Percentiles rank a stretch among this genome's conserved stretches.
phyloP scores from a whole-genome alignment of 1,140 invertebrate genomes.

The Papilio polyxenes region DNA sequence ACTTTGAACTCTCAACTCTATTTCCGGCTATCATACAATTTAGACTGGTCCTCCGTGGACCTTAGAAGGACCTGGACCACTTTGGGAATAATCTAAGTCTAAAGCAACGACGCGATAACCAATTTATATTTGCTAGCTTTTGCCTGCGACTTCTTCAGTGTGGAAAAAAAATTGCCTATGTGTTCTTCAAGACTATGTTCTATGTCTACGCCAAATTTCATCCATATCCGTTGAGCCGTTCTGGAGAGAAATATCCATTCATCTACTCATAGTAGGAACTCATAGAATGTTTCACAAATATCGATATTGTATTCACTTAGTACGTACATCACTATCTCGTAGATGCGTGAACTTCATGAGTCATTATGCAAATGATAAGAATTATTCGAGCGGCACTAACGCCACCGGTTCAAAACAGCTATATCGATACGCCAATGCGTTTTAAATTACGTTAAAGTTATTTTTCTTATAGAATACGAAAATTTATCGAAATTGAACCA shows the following conservation, averaged over 20 bases:
- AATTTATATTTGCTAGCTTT: background rate
- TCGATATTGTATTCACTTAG: background rate
- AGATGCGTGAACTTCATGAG: conserved; percentile 32
- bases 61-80: background rate
- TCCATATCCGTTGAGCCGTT: no score
- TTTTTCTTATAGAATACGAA: background rate
- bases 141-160: no score
- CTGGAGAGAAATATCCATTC: no score
- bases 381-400: conserved; percentile 31
- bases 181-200: no score
- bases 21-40: no score
- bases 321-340: conserved; percentile 16
- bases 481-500: background rate
- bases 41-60: background rate
- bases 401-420: background rate
- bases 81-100: no score
- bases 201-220: background rate
- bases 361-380: conserved; percentile 36
- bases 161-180: no score
- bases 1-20: no score
- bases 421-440: conserved; percentile 22
- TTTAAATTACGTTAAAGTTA: conserved; percentile 17
- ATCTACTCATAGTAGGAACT: no score
- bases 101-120: background rate
- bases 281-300: background rate